Base-by-base conservation (phyloP, 2,113 vertebrate genomes). In the Caranx ignobilis region DNA sequence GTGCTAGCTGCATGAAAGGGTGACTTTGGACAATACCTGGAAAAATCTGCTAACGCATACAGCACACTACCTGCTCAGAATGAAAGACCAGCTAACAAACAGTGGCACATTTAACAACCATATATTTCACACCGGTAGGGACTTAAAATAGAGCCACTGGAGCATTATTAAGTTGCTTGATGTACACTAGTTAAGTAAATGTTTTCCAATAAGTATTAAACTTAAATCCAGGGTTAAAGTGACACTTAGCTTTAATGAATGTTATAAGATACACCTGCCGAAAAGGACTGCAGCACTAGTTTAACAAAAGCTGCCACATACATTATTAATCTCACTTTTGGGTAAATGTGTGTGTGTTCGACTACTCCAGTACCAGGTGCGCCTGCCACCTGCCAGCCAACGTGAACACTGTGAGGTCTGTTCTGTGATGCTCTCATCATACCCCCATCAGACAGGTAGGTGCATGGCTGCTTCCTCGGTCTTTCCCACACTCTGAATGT, bases 381-480 rank as follows among this genome's bases (percentile, higher is more conserved):
- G 55, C 78, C 60, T 66, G 87, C 77, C 89, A 88, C 86, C 90
- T 84, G 90, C 81, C 71, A 75, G 61, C 63, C 32, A 26, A 52
- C 34, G 79, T 81, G 69, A 87, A 91, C 89, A 77, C 90, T 88
- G 93, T 92, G 89, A 85, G 79, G 86, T 89, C 90, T 91, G 87
- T 77, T 91, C 84, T 89, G 83, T 85, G 88, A 87, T 79, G 56
- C 18, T 89, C 90, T 92, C 91, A 92, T 94, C 94, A 89, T 93
- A 77, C 89, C 82, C 94, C 90, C 90, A 92, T 91, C 85, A 72
- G 74, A 73, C 72, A 75, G 66, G 19, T 75, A 81, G 70, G 71
- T 84, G 78, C 79, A 72, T 52, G 35, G 67, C 71, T 69, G 37
- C 68, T 52, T 45, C 59, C 4, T 73, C 13, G 21, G 41, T 65